phyloP scores from a whole-genome alignment of 2,797 vertebrate species.

The Falco naumanni region DNA sequence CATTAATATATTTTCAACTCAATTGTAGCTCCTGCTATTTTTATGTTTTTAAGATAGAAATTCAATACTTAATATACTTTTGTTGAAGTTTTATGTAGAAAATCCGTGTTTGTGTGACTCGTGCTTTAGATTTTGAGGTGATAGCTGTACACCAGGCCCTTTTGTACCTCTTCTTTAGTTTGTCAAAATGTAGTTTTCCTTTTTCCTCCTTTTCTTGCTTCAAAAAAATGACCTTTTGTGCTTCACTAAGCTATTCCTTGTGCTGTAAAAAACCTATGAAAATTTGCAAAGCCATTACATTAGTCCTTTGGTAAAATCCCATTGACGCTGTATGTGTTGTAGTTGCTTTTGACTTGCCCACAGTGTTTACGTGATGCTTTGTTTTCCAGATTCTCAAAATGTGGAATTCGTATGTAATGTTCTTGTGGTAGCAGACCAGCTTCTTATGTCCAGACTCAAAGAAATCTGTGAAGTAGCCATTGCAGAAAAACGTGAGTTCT shows the following conservation, averaged over 20 bases:
- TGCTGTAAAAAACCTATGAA: neutral
- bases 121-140: neutral
- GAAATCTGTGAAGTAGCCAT: constrained; percentile 95
- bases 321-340: neutral
- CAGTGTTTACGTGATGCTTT: neutral
- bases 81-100: neutral
- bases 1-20: neutral
- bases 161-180: neutral
- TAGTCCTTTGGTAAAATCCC: neutral
- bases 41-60: neutral
- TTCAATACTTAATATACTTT: neutral
- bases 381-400: constrained; percentile 85
- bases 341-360: neutral
- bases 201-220: neutral
- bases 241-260: neutral
- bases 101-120: neutral
- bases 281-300: neutral
- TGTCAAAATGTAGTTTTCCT: neutral
- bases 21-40: neutral
- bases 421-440: constrained; percentile 94
- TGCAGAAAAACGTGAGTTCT: constrained; percentile 90
- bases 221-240: neutral
- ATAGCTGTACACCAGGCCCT: neutral
- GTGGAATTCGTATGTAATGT: constrained; percentile 94
- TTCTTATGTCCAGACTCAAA: constrained; percentile 92